Base-by-base conservation (phyloP, 2,797 vertebrate species). In the Rhadinocentrus ornatus region DNA sequence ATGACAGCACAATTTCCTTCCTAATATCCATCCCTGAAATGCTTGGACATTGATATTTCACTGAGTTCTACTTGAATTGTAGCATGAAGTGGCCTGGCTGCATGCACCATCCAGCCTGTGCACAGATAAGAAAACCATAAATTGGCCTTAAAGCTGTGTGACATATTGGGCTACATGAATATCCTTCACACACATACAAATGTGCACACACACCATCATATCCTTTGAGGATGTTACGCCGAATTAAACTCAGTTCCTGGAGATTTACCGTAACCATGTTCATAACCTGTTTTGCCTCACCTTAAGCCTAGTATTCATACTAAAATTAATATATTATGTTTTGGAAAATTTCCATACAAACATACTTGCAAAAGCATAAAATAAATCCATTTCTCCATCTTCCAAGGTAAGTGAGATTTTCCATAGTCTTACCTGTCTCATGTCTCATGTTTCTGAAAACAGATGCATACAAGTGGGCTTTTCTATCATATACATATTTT, bases 381-480 rank as follows among this genome's bases (percentile, higher is more conserved):
- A 20, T 1, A 69, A 70, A 73, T 34, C 29, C n/a, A 66, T 73
- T 87, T 78, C 56, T 57, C 55, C 53, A 67, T 83, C 63, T 50
- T 20, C 61, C 37, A 85, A 93, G 93, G 93, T 94, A 93, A 91
- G 93, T 94, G 82, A 66, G 66, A 46, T 71, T 81, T 80, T 80
- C 50, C 44, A 56, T 56, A 39, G 3, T 66, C 18, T 68, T 18
- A 6, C 70, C 62, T 13, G 63, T 69, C n/a, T n/a, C n/a, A n/a
- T n/a, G n/a, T 31, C 53, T 69, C 50, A 22, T 27, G 16, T 27
- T 41, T 78, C 63, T 62, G 61, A 56, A 65, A 72, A 65, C 48
- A 34, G 69, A 76, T 73, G 56, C 55, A 57, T 48, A 67, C n/a
- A 69, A 53, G 13, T 31, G 1, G 6, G 26, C 53, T 39, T 70